These are phyloP conservation scores for Achatina immaculata DNA, from an alignment of 1,140 invertebrate genomes.

Conservation along the genomic window DNA sequence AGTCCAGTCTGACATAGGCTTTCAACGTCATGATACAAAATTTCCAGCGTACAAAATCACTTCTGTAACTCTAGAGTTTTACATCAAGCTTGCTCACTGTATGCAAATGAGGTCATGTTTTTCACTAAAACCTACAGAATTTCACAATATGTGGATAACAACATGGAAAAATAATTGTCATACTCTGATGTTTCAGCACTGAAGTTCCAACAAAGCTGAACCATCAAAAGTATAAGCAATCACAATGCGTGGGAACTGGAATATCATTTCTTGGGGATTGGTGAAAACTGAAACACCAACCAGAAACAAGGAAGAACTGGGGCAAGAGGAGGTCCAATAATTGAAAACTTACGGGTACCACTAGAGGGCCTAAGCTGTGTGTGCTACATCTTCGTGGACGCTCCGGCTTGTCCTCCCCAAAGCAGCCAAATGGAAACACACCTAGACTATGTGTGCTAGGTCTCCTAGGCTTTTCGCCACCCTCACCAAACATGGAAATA, in stretches of 20 bases:
- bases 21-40: too few relatives aligned
- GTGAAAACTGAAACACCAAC: neutral
- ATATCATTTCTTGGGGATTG: neutral
- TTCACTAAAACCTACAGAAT: neutral
- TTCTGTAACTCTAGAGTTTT: neutral
- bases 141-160: constrained; percentile 16
- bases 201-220: neutral
- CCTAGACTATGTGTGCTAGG: constrained; percentile 66
- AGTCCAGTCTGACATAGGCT: too few relatives aligned
- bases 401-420: constrained; percentile 55
- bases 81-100: neutral
- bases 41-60: too few relatives aligned
- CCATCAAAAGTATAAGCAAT: constrained; percentile 1
- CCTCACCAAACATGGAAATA: constrained; percentile 65
- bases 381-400: constrained; percentile 58
- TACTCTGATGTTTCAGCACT: neutral
- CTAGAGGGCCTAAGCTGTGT: constrained; percentile 59
- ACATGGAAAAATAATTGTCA: constrained; percentile 6
- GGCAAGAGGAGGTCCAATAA: neutral
- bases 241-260: neutral
- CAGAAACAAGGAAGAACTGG: constrained; percentile 12
- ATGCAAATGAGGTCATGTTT: neutral
- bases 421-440: constrained; percentile 58
- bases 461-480: constrained; percentile 57
- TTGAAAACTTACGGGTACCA: constrained; percentile 58